Evolutionary conservation across 1,140 invertebrate genomes (phyloP).

Genomic region (Metopolophium dirhodum): DNA sequence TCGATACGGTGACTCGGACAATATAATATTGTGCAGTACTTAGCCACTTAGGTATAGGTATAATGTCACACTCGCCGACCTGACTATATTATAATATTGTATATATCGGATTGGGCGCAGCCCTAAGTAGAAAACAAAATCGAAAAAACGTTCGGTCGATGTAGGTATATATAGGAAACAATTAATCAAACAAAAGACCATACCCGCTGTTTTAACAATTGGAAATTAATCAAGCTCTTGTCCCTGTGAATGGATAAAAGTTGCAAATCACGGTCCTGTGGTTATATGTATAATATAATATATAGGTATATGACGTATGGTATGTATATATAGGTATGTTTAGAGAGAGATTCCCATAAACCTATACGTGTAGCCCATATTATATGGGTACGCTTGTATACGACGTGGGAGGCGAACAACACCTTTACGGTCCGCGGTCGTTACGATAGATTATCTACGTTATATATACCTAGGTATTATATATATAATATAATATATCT

Average conservation of each 20-base stretch:
- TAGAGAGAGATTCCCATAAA: not conserved
- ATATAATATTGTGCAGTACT: too few species aligned
- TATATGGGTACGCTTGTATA: not conserved
- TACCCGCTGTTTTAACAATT: constrained; percentile 48
- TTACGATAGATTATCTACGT: constrained; percentile 29
- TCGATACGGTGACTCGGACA: too few species aligned
- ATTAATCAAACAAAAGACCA: constrained; percentile 46
- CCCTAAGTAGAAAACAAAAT: not conserved
- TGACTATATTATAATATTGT: constrained; percentile 62
- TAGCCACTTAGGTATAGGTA: not conserved
- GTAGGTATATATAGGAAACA: not conserved
- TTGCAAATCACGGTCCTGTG: constrained; percentile 43
- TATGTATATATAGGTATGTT: not conserved
- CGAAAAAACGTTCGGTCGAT: not conserved
- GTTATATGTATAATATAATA: not conserved
- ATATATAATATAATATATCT: too few species aligned
- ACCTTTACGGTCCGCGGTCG: constrained; percentile 28
- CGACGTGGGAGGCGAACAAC: constrained; percentile 50
- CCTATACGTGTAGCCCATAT: not conserved
- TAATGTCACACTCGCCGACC: not conserved
- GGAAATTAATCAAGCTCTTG: constrained; percentile 50
- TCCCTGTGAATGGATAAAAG: constrained; percentile 49
- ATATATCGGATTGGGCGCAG: not conserved
- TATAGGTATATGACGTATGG: not conserved
- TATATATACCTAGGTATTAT: not conserved